phyloP scores from a whole-genome alignment of 1,140 invertebrate species.

The Drosophila triauraria region DNA sequence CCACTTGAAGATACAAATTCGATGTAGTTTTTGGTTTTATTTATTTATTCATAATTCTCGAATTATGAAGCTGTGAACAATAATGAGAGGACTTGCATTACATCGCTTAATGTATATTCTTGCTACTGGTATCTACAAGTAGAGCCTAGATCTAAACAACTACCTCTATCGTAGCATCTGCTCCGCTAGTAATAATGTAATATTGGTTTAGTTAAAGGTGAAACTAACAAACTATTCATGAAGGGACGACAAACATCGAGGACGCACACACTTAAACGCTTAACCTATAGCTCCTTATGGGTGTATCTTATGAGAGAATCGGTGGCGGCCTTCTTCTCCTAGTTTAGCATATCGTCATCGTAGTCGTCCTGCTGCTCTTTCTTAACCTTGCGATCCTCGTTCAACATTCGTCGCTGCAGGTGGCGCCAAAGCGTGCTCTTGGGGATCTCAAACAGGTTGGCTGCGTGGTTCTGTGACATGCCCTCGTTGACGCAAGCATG shows the following conservation, averaged over 20 bases:
- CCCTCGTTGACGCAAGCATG: slow-evolving; percentile 86
- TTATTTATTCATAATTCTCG: slow-evolving; percentile 17
- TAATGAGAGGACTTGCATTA: slow-evolving; percentile 4
- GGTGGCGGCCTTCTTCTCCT: slow-evolving; percentile 9
- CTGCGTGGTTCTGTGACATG: slow-evolving; percentile 87
- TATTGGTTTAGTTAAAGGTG: slow-evolving; percentile 4
- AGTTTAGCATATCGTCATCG: slow-evolving; percentile 60
- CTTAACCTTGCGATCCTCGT: slow-evolving; percentile 61
- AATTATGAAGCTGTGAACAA: slow-evolving; percentile 15
- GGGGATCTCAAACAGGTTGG: slow-evolving; percentile 86
- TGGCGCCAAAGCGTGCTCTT: slow-evolving; percentile 88
- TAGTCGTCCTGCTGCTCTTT: slow-evolving; percentile 63
- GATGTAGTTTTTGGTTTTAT: slow-evolving; percentile 3
- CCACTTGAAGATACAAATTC: no score
- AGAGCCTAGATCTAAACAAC: slow-evolving; percentile 11
- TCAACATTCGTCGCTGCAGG: slow-evolving; percentile 84
- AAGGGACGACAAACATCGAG: slow-evolving; percentile 5
- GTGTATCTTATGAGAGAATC: slow-evolving; percentile 16
- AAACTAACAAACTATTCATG: not conserved
- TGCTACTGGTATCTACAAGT: slow-evolving; percentile 24
- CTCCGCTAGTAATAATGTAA: not conserved
- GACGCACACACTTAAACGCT: not conserved
- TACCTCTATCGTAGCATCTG: slow-evolving; percentile 17
- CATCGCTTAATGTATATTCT: not conserved
- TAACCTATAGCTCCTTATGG: slow-evolving; percentile 15